phyloP scores from a whole-genome alignment of 2,888 invertebrate genomes.

The Pegoplata infirma region DNA sequence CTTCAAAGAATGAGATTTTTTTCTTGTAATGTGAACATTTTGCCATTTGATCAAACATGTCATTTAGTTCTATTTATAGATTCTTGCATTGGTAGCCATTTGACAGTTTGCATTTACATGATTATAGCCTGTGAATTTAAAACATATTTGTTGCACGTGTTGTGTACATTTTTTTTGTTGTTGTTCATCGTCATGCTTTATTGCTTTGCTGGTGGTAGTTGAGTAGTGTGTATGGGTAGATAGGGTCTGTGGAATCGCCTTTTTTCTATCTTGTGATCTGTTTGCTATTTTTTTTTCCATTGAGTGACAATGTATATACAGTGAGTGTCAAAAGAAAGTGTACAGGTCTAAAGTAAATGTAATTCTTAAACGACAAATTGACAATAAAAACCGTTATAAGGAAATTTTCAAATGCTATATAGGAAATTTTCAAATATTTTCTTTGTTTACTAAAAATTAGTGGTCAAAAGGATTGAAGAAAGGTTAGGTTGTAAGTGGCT shows the following conservation, averaged over 20 bases:
- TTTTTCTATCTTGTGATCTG: slow-evolving; percentile 42
- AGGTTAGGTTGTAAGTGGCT: no score
- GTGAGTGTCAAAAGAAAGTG: no score
- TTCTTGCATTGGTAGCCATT: slow-evolving; percentile 40
- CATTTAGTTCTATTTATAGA: slow-evolving; percentile 52
- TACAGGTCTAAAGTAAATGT: no score
- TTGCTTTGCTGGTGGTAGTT: slow-evolving; percentile 50
- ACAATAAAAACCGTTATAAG: no score
- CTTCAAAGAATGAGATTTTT: neutral
- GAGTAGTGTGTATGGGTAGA: slow-evolving; percentile 14
- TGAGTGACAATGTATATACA: slow-evolving; percentile 17
- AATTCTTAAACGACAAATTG: no score
- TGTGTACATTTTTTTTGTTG: slow-evolving; percentile 33
- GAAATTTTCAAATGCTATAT: no score
- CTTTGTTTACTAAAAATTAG: no score
- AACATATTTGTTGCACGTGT: slow-evolving; percentile 72
- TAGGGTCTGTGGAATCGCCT: slow-evolving; percentile 12
- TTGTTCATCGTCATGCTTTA: slow-evolving; percentile 29
- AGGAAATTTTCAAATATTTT: no score
- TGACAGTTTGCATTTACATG: slow-evolving; percentile 51
- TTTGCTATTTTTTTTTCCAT: slow-evolving; percentile 22
- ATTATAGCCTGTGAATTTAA: slow-evolving; percentile 65
- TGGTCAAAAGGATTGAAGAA: no score
- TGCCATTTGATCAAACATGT: slow-evolving; percentile 43
- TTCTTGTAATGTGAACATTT: neutral